phyloP scores from a whole-genome alignment of 1,140 invertebrate genomes.

The Diorhabda carinulata region DNA sequence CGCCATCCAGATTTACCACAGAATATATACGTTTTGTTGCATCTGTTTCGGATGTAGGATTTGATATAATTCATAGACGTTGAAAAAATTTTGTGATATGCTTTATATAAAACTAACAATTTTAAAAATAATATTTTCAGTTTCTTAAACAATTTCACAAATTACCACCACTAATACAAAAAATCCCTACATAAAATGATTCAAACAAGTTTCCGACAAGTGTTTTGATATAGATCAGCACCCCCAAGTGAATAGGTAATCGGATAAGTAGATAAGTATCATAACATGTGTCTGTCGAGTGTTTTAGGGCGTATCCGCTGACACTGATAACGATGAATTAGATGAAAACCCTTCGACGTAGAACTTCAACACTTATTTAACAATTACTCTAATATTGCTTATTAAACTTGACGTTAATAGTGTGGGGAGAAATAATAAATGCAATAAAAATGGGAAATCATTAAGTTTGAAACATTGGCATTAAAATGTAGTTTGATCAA shows the following conservation, averaged over 20 bases:
- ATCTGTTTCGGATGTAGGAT: not conserved
- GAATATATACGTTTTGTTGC: constrained; percentile 13
- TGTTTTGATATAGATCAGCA: constrained; percentile 12
- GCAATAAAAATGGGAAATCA: no score
- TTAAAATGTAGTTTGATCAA: no score
- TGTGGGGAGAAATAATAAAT: not conserved
- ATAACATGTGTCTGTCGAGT: constrained; percentile 40
- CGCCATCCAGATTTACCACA: constrained; percentile 15
- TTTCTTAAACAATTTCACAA: no score
- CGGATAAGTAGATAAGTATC: constrained; percentile 41
- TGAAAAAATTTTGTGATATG: no score
- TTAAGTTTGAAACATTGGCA: no score
- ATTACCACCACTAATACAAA: no score
- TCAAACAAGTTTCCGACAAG: not conserved
- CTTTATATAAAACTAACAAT: no score
- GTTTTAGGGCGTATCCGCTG: constrained; percentile 35
- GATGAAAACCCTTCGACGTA: constrained; percentile 19
- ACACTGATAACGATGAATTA: constrained; percentile 27
- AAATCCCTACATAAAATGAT: no score
- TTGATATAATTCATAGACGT: no score
- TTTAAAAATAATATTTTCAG: no score
- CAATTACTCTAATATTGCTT: constrained; percentile 18
- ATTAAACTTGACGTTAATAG: constrained; percentile 19
- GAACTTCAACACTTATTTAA: constrained; percentile 20
- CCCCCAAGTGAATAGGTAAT: constrained; percentile 25